Evolutionary conservation across 2,113 vertebrate genomes (phyloP).

Genomic region (Datnioides undecimradiatus): DNA sequence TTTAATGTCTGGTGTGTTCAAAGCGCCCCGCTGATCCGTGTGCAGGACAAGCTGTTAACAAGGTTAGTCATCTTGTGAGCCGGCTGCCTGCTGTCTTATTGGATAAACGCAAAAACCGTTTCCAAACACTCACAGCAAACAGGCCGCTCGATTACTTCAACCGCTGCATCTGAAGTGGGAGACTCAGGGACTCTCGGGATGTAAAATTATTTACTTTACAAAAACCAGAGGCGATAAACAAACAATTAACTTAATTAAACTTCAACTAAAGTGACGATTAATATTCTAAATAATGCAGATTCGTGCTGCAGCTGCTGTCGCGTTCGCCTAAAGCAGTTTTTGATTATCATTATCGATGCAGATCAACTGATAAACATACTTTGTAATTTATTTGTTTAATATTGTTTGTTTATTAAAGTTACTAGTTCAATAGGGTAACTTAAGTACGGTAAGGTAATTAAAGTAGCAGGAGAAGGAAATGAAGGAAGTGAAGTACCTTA

Average conservation of each 20-base stretch:
- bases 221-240: too few species aligned
- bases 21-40: background rate
- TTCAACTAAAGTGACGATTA: background rate
- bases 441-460: too few species aligned
- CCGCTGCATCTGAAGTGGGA: background rate
- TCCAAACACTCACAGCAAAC: background rate
- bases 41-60: constrained; percentile 35
- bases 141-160: background rate
- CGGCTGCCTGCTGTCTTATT: constrained; percentile 18
- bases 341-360: too few species aligned
- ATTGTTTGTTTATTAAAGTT: too few species aligned
- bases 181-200: too few species aligned
- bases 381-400: too few species aligned
- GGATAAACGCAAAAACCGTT: background rate
- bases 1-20: background rate
- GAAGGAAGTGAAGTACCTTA: too few species aligned
- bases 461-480: too few species aligned
- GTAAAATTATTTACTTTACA: background rate
- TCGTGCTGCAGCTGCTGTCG: background rate
- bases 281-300: background rate
- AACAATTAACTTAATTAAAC: background rate
- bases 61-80: constrained; percentile 30
- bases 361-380: too few species aligned
- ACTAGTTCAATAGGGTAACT: too few species aligned
- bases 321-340: too few species aligned